These are phyloP conservation scores for Planococcus citri DNA, from an alignment of 1,140 invertebrate genomes.

Conservation along the genomic window DNA sequence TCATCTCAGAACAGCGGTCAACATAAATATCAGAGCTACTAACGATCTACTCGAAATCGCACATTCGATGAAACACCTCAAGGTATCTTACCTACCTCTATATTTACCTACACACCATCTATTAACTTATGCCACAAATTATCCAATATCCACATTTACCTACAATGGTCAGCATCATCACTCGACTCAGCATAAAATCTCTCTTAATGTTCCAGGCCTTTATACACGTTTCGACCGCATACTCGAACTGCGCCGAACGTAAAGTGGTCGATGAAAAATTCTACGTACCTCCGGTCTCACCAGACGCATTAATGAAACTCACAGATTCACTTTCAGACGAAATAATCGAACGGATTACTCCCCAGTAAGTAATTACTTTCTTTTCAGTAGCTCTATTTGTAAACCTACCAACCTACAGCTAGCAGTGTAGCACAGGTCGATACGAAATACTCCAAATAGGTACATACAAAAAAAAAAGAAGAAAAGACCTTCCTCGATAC, in stretches of 20 bases:
- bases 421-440: too few species aligned
- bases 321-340: slow-evolving; percentile 37
- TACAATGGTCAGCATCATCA: background rate
- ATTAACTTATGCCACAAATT: too few species aligned
- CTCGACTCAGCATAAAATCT: background rate
- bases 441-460: too few species aligned
- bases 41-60: slow-evolving; percentile 44
- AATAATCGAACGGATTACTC: slow-evolving; percentile 37
- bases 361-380: slow-evolving; percentile 36
- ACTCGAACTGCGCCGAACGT: slow-evolving; percentile 46
- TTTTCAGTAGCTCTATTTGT: too few species aligned
- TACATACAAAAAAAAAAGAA: too few species aligned
- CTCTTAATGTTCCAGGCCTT: slow-evolving; percentile 36
- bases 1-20: slow-evolving; percentile 46
- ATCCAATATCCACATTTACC: too few species aligned
- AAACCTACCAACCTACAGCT: too few species aligned
- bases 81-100: slow-evolving; percentile 38
- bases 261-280: slow-evolving; percentile 49
- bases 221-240: slow-evolving; percentile 57
- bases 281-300: slow-evolving; percentile 47
- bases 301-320: slow-evolving; percentile 37
- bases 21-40: slow-evolving; percentile 48
- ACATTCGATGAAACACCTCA: slow-evolving; percentile 49
- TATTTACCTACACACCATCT: too few species aligned
- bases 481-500: too few species aligned